phyloP scores from a whole-genome alignment of 37 sponge, comb jelly and placozoan species.

The Crambe crambe region DNA sequence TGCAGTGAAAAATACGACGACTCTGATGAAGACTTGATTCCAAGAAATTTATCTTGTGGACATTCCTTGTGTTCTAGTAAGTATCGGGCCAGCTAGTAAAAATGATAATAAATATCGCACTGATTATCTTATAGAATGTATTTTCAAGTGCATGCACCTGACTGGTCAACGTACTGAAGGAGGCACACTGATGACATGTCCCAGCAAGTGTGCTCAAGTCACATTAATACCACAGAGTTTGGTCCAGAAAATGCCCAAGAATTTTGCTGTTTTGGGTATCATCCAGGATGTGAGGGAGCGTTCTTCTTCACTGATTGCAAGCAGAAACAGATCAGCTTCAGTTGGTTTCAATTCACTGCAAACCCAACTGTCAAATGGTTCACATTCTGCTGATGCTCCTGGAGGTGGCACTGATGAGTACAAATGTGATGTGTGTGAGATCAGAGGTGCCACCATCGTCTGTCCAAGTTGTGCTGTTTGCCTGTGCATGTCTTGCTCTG shows the following conservation, averaged over 20 bases:
- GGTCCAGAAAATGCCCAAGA: conserved; percentile 26
- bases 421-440: conserved; percentile 39
- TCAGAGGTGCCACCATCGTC: neutral
- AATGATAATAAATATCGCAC: neutral
- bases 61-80: conserved; percentile 41
- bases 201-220: conserved; percentile 12
- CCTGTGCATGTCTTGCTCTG: conserved; percentile 19
- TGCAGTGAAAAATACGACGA: conserved; percentile 30
- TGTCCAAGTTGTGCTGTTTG: conserved; percentile 42
- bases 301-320: neutral
- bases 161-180: conserved; percentile 6
- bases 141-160: neutral
- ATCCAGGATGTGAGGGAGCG: neutral
- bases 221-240: conserved; percentile 8
- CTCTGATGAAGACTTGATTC: conserved; percentile 14
- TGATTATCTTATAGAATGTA: conserved; percentile 7
- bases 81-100: neutral
- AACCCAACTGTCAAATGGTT: too few species aligned
- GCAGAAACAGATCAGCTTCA: neutral
- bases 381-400: neutral
- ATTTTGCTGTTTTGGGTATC: conserved; percentile 34
- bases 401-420: neutral
- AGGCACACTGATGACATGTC: conserved; percentile 17
- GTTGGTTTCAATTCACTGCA: neutral
- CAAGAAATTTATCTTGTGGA: conserved; percentile 34